These are phyloP conservation scores for Aphis craccivora DNA, from an alignment of 1,140 invertebrate species.

Conservation along the genomic window DNA sequence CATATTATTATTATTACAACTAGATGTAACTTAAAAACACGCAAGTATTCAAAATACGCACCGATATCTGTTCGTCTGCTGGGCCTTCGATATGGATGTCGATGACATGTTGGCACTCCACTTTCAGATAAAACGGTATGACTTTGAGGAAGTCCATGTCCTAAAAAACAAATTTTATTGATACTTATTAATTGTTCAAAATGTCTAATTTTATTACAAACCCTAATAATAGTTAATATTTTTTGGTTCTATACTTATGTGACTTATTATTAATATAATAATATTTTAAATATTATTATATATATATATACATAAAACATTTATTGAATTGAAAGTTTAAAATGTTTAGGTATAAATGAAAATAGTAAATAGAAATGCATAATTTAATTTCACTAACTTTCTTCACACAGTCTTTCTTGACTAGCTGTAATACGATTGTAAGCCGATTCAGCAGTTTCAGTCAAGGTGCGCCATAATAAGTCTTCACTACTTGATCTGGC, in stretches of 20 bases:
- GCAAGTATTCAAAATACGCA: constrained; percentile 59
- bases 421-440: constrained; percentile 61
- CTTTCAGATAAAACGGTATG: constrained; percentile 18
- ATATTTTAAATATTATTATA: too few species aligned
- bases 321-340: neutral
- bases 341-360: neutral
- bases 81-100: constrained; percentile 34
- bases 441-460: constrained; percentile 60
- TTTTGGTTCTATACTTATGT: neutral
- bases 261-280: neutral
- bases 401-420: constrained; percentile 62
- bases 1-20: neutral
- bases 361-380: neutral
- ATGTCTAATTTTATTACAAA: neutral
- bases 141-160: constrained; percentile 46
- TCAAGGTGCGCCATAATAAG: constrained; percentile 60
- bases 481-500: constrained; percentile 61
- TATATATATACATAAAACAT: neutral
- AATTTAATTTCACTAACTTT: constrained; percentile 35
- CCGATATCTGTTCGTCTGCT: constrained; percentile 46
- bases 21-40: neutral
- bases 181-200: neutral
- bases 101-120: constrained; percentile 7
- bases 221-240: neutral
- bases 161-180: neutral